Evolutionary conservation across 2,113 vertebrate genomes (phyloP), one percentile per base, ranked within the genome.

Genomic region (Rafetus swinhoei): DNA sequence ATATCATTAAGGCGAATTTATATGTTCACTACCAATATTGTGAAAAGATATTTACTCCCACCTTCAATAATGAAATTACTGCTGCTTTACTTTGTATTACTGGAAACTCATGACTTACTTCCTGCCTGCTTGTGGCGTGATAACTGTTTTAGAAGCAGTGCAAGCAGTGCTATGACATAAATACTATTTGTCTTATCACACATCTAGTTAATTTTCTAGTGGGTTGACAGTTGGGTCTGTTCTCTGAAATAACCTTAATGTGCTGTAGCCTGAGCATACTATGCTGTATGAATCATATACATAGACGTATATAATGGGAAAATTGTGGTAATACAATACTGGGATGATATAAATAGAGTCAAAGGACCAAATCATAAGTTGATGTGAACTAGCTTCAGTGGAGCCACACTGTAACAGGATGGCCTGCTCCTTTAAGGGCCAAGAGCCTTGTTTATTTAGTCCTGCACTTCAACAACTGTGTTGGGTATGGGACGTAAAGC

Each of bases 271-370:
- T 90, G 93, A 93, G 77, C 84, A 93, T 94, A 94, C 92, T 94
- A 65, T 96, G 82, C 62, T 92, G 62, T 82, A 9, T 97, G 94
- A 97, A 95, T 97, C 94, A 94, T 84, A 90, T 93, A 90, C 65
- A 84, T 39, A 84, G 94, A 93, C 95, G 97, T 87, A 90, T 89
- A 77, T 93, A 88, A 93, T 88, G 96, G 94, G 95, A 95, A 96
- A 95, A 65, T 90, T 92, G 56, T 87, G 86, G 77, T 94, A 93
- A 19, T 82, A 87, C 25, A 91, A 87, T 55, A 4, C 12, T 65
- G 83, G 93, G 90, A 82, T 95, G 91, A 93, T 81, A 93, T 86
- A 97, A 95, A 92, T 94, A 89, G 93, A 97, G 91, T 95, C 93
- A 94, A 89, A 65, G 91, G 88, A 90, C 93, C 95, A 95, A 94